These are phyloP conservation scores for Galaxea fascicularis DNA, from an alignment of 92 coral and sea anemone species.

Conservation along the genomic window DNA sequence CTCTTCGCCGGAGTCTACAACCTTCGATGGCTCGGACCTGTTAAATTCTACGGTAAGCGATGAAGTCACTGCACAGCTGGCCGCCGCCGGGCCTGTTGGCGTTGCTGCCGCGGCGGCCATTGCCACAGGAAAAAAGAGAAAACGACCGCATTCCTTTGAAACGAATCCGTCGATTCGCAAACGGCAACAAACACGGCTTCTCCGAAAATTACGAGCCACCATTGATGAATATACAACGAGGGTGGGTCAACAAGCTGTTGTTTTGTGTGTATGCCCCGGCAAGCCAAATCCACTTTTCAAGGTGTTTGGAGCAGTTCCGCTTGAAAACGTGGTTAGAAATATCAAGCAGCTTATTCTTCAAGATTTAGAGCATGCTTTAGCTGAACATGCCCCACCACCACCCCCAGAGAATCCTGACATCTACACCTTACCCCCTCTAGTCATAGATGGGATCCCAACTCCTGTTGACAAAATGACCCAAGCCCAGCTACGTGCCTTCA, in stretches of 20 bases:
- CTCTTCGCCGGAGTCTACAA: conserved; percentile 97
- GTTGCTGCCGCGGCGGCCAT: conserved; percentile 99
- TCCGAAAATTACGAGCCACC: conserved; percentile 94
- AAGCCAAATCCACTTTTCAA: conserved; percentile 95
- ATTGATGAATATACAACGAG: conserved; percentile 99
- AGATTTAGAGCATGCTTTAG: conserved; percentile 93
- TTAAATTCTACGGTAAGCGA: conserved; percentile 84
- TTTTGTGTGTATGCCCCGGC: conserved; percentile 97
- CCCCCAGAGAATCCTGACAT: conserved; percentile 91
- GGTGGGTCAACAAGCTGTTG: conserved; percentile 99
- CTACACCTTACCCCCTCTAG: conserved; percentile 93
- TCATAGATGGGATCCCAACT: conserved; percentile 98
- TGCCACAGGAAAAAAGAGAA: conserved; percentile 97
- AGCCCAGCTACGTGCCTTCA: conserved; percentile 97
- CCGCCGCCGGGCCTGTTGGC: conserved; percentile 99
- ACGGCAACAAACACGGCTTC: conserved; percentile 96
- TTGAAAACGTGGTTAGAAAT: conserved; percentile 92
- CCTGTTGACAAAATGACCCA: conserved; percentile 99
- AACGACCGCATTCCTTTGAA: conserved; percentile 97
- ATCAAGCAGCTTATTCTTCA: conserved; percentile 91
- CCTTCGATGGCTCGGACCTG: conserved; percentile 93
- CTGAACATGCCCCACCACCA: conserved; percentile 98
- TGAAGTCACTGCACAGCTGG: conserved; percentile 97
- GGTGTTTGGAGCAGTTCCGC: conserved; percentile 99
- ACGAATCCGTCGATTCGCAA: conserved; percentile 99